Evolutionary conservation across 1,140 invertebrate genomes (phyloP).

Genomic region (Ooceraea biroi): DNA sequence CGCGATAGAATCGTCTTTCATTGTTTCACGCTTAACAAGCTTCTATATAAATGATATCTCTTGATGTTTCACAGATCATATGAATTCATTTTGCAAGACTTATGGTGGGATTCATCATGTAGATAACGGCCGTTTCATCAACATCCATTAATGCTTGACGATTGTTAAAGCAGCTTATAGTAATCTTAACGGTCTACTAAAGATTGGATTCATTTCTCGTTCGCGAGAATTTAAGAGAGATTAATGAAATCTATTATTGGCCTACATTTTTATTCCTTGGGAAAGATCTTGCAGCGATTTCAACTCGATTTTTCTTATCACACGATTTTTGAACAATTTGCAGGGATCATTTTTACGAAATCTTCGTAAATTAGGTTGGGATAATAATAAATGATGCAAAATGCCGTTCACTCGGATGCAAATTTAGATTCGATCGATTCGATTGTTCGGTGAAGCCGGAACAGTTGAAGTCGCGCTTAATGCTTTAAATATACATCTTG

Average conservation of each 20-base stretch:
- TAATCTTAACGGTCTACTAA: slow-evolving; percentile 29
- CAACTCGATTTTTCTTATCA: background rate
- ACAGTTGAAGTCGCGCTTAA: background rate
- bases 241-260: slow-evolving; percentile 37
- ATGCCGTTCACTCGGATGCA: background rate
- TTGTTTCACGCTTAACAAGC: background rate
- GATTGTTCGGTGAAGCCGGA: background rate
- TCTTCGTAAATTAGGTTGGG: no score
- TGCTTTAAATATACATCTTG: slow-evolving; percentile 9
- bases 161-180: slow-evolving; percentile 23
- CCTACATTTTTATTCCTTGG: slow-evolving; percentile 6
- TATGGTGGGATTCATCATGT: slow-evolving; percentile 25
- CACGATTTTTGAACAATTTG: background rate
- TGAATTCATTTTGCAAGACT: slow-evolving; percentile 32
- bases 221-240: slow-evolving; percentile 50
- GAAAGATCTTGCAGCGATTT: slow-evolving; percentile 4
- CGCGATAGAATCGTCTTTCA: background rate
- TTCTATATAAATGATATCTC: slow-evolving; percentile 28
- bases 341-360: no score
- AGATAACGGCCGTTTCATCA: slow-evolving; percentile 41
- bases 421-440: background rate
- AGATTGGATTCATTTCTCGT: slow-evolving; percentile 19
- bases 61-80: background rate
- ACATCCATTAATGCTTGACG: slow-evolving; percentile 21
- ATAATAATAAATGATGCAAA: no score